A percentile compares a stretch with the other conserved stretches of the same genome.
Evolutionary conservation across 23 tunicate genomes (phyloP).

Genomic region (Halocynthia roretzi): DNA sequence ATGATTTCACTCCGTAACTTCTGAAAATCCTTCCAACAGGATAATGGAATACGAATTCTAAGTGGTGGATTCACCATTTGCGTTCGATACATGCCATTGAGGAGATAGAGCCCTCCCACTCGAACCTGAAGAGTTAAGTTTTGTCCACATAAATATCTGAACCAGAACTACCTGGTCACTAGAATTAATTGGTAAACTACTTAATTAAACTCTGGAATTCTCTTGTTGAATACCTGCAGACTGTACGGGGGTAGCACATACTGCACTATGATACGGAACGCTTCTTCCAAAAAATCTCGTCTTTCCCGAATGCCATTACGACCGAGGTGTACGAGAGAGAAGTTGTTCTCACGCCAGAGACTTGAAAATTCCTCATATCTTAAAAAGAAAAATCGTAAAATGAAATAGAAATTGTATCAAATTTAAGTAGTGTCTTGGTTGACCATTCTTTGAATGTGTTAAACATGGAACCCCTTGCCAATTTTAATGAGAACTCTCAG

Average conservation of each 20-base stretch:
- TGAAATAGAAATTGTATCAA: no score
- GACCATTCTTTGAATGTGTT: no score
- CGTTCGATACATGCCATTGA: conserved; percentile 63
- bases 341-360: conserved; percentile 71
- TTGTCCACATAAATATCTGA: background rate
- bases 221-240: conserved; percentile 37
- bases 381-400: background rate
- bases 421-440: no score
- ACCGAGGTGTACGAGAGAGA: conserved; percentile 62
- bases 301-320: conserved; percentile 63
- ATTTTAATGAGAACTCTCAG: no score
- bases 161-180: background rate
- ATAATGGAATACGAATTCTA: conserved; percentile 56
- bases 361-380: conserved; percentile 60
- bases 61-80: conserved; percentile 37
- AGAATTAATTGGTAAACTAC: background rate
- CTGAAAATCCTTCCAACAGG: conserved; percentile 46
- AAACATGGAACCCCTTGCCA: no score
- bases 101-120: conserved; percentile 59
- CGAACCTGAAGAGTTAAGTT: conserved; percentile 35
- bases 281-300: conserved; percentile 71
- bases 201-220: background rate
- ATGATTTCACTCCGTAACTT: conserved; percentile 53
- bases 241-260: conserved; percentile 59
- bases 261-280: conserved; percentile 54